Evolutionary conservation across 2,888 invertebrate genomes (phyloP).

Genomic region (Rhagonycha fulva): DNA sequence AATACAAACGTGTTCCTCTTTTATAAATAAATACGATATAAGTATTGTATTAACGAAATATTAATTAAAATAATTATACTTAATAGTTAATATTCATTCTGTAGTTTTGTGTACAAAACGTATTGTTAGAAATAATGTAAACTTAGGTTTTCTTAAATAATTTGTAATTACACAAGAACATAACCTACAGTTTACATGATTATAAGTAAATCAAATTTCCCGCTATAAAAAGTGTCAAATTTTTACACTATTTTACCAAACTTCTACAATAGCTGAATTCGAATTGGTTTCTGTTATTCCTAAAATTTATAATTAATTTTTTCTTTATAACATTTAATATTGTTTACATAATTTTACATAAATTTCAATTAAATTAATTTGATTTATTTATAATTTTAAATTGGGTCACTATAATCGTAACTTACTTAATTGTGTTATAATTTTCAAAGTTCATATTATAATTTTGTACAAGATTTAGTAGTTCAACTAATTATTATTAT

Average conservation of each 20-base stretch:
- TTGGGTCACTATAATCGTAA: conserved; percentile 2
- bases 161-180: background rate
- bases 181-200: background rate
- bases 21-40: conserved; percentile 22
- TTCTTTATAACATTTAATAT: background rate
- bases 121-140: conserved; percentile 11
- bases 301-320: background rate
- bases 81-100: conserved; percentile 22
- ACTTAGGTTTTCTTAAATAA: conserved; percentile 16
- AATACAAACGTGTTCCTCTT: conserved; percentile 27
- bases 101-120: conserved; percentile 26
- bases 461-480: conserved; percentile 27
- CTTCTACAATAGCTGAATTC: background rate
- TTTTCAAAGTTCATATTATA: conserved; percentile 20
- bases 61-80: conserved; percentile 23
- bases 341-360: background rate
- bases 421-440: conserved; percentile 15
- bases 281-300: no score
- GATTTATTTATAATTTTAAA: background rate
- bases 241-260: background rate
- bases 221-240: background rate
- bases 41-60: conserved; percentile 23
- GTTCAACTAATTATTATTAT: conserved; percentile 29
- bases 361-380: background rate
- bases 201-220: background rate